Percentiles rank a stretch among this genome's conserved stretches.
Conservation (phyloP, 2,113 vertebrate genomes). For the Scolopax mira region DNA sequence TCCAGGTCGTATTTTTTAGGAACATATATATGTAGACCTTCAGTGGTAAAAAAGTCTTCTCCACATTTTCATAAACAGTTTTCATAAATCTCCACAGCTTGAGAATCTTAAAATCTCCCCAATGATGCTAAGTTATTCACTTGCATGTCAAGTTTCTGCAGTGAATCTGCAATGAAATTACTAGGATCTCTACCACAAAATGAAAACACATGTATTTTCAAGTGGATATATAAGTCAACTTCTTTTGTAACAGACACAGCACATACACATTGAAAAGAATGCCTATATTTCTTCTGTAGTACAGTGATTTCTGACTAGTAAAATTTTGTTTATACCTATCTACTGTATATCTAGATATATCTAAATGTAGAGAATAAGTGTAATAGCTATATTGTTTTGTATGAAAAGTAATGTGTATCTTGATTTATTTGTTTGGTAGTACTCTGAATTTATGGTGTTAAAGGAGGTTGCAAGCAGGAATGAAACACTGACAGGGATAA, state of each 20-base stretch:
- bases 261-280: background rate
- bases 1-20: background rate
- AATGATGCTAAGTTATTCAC: background rate
- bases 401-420: background rate
- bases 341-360: background rate
- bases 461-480: background rate
- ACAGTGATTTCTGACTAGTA: background rate
- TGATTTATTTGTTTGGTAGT: background rate
- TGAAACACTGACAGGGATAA: background rate
- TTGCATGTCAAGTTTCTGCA: slow-evolving; percentile 27
- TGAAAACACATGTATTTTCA: slow-evolving; percentile 39
- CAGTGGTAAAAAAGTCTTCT: background rate
- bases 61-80: slow-evolving; percentile 29
- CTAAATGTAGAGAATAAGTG: background rate
- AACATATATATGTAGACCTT: background rate
- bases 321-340: background rate
- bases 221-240: background rate
- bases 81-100: slow-evolving; percentile 33
- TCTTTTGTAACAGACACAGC: background rate
- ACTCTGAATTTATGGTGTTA: background rate
- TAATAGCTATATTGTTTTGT: background rate
- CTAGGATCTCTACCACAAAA: background rate
- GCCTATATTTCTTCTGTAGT: background rate
- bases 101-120: slow-evolving; percentile 34
- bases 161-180: slow-evolving; percentile 50